Base-by-base conservation (phyloP, 2,113 vertebrate species). In the Cephalopterus ornatus region DNA sequence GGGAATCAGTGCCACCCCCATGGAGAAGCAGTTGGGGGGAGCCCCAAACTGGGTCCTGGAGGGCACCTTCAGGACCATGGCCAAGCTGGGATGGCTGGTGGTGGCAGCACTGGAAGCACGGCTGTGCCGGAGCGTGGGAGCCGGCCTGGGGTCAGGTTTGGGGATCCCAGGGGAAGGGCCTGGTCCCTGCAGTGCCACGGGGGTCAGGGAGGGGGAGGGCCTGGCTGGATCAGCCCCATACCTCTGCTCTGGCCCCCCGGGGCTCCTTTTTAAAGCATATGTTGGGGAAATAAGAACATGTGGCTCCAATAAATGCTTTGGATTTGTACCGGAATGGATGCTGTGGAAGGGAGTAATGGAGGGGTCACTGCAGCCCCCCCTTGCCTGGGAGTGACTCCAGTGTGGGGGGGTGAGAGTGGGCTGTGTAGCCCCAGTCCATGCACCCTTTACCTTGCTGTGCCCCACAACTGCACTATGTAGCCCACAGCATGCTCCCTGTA, bases 141-240 rank as follows among this genome's bases (percentile, higher is more conserved):
- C 74, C 7, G 32, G 62, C 56, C 44, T 0, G 0, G 32, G 77
- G 50, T 46, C 3, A 1, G 27, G 28, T 41, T 6, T 56, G 42
- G 49, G 82, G 46, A 37, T 56, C 61, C 83, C 2, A 0, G 42
- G 76, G 90, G 70, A 59, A 71, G 17, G 44, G 24, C 49, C 35
- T 39, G 35, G 27, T 39, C 39, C 61, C 37, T 22, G 2, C 53
- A 39, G 73, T 11, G 33, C 35, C 33, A 18, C 5, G 5, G 19
- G 49, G 27, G 6, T 17, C 7, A 8, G n/a, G 52, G 37, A 10
- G 44, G 63, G 11, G n/a, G 18, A 24, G n/a, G 41, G 52, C 5
- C 87, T 89, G 95, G 83, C 87, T 85, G 95, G 68, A 73, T 77
- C 90, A 80, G 86, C 42, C 37, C 82, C 27, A 14, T 20, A 52